These are phyloP conservation scores for Clarias pachynema DNA, from an alignment of 2,797 vertebrate species.

Conservation along the genomic window DNA sequence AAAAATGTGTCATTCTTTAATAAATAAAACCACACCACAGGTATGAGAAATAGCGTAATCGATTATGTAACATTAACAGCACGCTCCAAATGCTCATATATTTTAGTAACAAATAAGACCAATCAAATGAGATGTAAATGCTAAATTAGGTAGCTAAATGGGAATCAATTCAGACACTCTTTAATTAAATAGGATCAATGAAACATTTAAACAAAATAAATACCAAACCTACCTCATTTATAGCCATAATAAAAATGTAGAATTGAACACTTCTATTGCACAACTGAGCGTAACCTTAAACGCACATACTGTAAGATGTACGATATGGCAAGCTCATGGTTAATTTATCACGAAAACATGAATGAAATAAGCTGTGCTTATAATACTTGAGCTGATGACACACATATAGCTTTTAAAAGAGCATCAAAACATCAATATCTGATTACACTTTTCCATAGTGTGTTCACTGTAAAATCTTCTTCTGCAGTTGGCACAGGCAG, in stretches of 20 bases:
- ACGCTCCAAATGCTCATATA: background rate
- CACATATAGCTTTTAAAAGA: background rate
- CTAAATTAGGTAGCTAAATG: background rate
- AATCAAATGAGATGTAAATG: background rate
- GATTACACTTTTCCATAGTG: background rate
- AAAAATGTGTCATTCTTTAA: background rate
- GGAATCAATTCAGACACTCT: background rate
- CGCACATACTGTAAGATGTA: background rate
- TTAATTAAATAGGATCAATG: constrained; percentile 9
- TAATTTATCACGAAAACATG: background rate
- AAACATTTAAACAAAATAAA: background rate
- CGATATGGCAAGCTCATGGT: background rate
- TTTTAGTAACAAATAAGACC: background rate
- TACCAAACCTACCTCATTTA: background rate
- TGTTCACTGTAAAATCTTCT: background rate
- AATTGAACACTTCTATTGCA: background rate
- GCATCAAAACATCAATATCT: background rate
- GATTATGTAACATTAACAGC: background rate
- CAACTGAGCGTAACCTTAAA: background rate
- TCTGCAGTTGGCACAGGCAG: background rate
- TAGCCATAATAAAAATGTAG: background rate
- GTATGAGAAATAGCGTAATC: background rate
- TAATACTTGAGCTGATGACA: background rate
- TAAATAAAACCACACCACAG: background rate
- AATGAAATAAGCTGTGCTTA: background rate